Base-by-base conservation (phyloP, 2,113 vertebrate genomes). In the Hydrolagus affinis region DNA sequence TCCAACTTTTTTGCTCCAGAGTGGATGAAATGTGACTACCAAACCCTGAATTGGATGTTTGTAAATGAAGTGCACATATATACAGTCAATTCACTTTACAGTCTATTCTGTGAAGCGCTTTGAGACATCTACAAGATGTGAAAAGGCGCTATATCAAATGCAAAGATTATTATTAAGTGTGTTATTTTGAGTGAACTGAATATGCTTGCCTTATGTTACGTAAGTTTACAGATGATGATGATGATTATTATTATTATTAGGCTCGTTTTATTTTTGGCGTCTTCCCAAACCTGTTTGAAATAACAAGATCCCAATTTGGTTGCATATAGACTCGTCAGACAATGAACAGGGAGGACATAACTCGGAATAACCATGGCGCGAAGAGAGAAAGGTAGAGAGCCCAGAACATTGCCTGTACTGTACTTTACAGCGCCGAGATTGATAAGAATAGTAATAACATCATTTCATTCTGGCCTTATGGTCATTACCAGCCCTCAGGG, bases 381-480 rank as follows among this genome's bases (percentile, higher is more conserved):
- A 60, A 80, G 77, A 83, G 15, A 44, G 6, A 44, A 44, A 44
- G 44, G n/a, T n/a, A 83, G 60, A 83, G 14, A 83, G 77, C 25
- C 28, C 25, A 30, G 77, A 83, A 83, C 30, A 83, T 83, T 83
- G 64, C 77, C 62, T 83, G 17, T 6, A 44, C 6, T 44, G 44
- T 28, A 83, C 77, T 64, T 12, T 80, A 80, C 77, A 11, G 77
- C 57, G 19, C 77, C 15, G 23, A 83, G 77, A 83, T 83, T 83
- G 77, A 83, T 83, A 83, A 75, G 77, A 83, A 83, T 83, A 83
- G 66, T 83, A 83, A 83, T 83, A 83, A 66, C 77, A 62, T 83
- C 77, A 83, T 83, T 66, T 83, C 77, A 64, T 83, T 28, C 77
- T 17, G 77, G 77, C 60, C 28, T 83, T 83, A 83, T 30, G 60